Evolutionary conservation across 2,888 invertebrate species (phyloP), one percentile per base, ranked within the genome.

Genomic region (Drosophila flavopinicola): DNA sequence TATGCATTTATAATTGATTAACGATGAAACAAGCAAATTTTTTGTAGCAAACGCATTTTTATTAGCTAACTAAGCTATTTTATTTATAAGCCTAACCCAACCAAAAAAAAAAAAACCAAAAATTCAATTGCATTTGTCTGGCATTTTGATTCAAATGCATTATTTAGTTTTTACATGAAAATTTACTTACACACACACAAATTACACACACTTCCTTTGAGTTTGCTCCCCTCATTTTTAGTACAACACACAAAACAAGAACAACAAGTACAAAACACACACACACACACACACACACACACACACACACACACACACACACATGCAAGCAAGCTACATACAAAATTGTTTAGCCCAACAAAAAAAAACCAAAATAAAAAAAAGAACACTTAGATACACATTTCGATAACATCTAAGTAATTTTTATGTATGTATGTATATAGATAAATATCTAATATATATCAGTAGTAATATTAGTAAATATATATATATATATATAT

Each of bases 321-420:
- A 75, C 47, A 64, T 52, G 66, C 73, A 85, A 75, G 66, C 79
- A 66, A 72, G 45, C 60, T 60, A 75, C 64, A 69, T 75, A 52
- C 38, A 53, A 68, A 69, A 64, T 56, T 63, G 45, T 68, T 49
- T 33, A 68, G 63, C 53, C 68, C 67, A 37, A 30, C 59, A 67
- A 35, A 37, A 37, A 56, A 47, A 47, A 20, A 37, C n/a, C n/a
- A n/a, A n/a, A n/a, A n/a, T n/a, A 23, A 6, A 29, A 17, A 64
- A 29, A 38, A 49, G 52, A 44, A 44, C 72, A 57, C 57, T 67
- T 67, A 41, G 49, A 52, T 25, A 53, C 47, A 60, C 67, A 54
- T 53, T 68, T 67, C 45, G 60, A 24, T 37, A 47, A 20, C 45
- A 66, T 58, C 37, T 66, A 54, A 60, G 48, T 47, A 41, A 30